Evolutionary conservation across 2,113 vertebrate species (phyloP), one percentile per base, ranked within the genome.

Genomic region (Crypturellus undulatus): DNA sequence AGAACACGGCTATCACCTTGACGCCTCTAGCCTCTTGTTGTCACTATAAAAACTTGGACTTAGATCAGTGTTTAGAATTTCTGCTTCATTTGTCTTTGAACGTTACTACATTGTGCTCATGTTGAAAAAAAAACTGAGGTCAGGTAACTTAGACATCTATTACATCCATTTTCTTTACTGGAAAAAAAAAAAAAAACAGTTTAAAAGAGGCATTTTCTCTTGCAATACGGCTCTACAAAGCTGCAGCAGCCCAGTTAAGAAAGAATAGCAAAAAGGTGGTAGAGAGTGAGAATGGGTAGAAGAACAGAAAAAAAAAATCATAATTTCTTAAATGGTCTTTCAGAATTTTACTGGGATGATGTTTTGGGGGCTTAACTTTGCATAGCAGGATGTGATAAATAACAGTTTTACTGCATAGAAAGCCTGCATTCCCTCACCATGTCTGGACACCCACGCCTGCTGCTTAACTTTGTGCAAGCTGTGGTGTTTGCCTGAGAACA

Each of bases 1-100:
- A 96, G 94, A 96, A 83, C 68, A 93, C 42, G 90, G 60, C 72
- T 80, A 82, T 62, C 71, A 94, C 93, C 82, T 94, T 80, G 71
- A 91, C 43, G 64, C 71, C 60, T 68, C 87, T 65, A 73, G 36
- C 54, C 45, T 88, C 91, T 91, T 93, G 76, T 88, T 92, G 82
- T 58, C 73, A 52, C 62, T 79, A 36, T 40, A 82, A 87, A 94
- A 92, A 87, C 71, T 36, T 68, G 43, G 81, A 52, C 62, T 89
- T 86, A 56, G 9, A 84, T 58, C 26, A n/a, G 47, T 43, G 77
- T 22, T 84, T 68, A 62, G 52, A 86, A 63, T 67, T 87, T 93
- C 78, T 93, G 77, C 73, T 96, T 93, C 86, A 76, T 71, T 73
- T 87, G 40, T 43, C 43, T 43, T 75, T 76, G 73, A 65, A 40